phyloP scores from a whole-genome alignment of 2,797 vertebrate species.

The Chaetodon trifasciatus region DNA sequence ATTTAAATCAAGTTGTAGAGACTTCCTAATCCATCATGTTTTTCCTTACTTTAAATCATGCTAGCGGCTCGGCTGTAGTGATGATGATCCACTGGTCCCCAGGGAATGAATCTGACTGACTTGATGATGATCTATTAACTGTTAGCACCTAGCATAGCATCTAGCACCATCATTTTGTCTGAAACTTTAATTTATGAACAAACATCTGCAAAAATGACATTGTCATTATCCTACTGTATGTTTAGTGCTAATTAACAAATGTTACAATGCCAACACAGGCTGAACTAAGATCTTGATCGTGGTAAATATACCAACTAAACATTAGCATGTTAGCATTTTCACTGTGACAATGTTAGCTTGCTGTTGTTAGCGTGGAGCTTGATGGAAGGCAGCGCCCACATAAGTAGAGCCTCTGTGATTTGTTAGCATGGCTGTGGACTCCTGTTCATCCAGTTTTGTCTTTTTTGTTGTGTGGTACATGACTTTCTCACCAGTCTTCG shows the following conservation, averaged over 20 bases:
- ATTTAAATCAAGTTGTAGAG: conserved; percentile 14
- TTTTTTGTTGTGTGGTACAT: neutral
- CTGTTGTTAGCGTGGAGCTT: neutral
- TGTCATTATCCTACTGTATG: neutral
- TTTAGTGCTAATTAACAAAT: neutral
- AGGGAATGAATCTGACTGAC: neutral
- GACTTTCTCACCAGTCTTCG: neutral
- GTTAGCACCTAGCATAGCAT: neutral
- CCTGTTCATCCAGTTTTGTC: neutral
- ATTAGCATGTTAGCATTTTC: neutral
- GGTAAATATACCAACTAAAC: neutral
- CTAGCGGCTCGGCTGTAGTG: neutral
- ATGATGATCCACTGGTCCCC: neutral
- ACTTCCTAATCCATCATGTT: conserved; percentile 27
- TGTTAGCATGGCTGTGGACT: neutral
- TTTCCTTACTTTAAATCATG: conserved; percentile 7
- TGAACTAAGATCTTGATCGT: neutral
- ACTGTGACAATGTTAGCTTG: neutral
- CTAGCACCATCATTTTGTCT: neutral
- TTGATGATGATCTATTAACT: neutral
- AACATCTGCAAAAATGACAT: neutral
- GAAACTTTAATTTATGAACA: neutral
- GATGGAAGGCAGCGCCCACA: neutral
- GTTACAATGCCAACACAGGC: neutral
- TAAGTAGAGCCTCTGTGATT: neutral